Conservation (phyloP, 1,140 invertebrate species). For the Dufourea novaeangliae region DNA sequence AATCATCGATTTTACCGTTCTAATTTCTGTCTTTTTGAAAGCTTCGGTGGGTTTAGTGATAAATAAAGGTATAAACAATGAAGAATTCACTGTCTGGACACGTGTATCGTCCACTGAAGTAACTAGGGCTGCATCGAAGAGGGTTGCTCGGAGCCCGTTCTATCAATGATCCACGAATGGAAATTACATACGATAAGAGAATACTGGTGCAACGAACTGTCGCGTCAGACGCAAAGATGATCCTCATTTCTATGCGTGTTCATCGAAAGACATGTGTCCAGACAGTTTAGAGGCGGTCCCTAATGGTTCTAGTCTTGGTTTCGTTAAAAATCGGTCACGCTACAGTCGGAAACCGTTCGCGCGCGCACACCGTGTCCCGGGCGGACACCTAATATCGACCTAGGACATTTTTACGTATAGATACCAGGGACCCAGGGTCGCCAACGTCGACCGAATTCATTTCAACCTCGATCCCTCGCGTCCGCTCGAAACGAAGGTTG, state of each 20-base stretch:
- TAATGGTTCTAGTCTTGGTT: background rate
- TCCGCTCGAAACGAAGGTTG: no score
- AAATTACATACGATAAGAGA: background rate
- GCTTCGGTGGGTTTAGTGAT: no score
- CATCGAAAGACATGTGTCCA: background rate
- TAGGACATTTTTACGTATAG: slow-evolving; percentile 4
- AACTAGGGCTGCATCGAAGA: no score
- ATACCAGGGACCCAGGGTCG: background rate
- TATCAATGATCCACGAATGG: background rate
- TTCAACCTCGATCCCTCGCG: background rate
- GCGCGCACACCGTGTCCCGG: no score
- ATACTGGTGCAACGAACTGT: background rate
- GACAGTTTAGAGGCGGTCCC: background rate
- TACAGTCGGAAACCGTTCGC: no score
- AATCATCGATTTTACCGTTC: no score
- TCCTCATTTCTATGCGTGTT: background rate
- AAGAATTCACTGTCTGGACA: no score
- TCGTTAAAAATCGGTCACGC: slow-evolving; percentile 2
- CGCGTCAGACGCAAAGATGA: background rate
- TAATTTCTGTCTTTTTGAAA: no score
- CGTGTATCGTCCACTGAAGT: no score
- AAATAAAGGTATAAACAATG: no score
- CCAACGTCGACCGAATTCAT: background rate
- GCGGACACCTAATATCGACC: background rate
- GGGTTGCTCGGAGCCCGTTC: no score